Percentiles rank a stretch among this genome's conserved stretches.
phyloP scores from a whole-genome alignment of 1,140 invertebrate genomes.

The Subanguina moxae region DNA sequence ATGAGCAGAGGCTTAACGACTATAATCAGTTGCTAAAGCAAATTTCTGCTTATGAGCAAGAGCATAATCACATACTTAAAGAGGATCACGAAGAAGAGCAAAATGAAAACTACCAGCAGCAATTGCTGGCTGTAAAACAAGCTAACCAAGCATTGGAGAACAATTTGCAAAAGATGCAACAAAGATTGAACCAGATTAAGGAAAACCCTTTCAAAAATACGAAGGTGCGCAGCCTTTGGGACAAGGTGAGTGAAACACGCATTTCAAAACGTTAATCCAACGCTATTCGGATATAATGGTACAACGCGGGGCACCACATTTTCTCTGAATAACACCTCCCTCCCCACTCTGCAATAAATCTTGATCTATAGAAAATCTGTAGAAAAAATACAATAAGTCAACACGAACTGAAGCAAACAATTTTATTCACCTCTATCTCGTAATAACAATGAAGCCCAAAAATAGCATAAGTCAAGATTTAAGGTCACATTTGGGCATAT shows the following conservation, averaged over 20 bases:
- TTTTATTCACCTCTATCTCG: too few species aligned
- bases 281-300: too few species aligned
- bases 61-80: slow-evolving; percentile 15
- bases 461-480: too few species aligned
- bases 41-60: slow-evolving; percentile 8
- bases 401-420: too few species aligned
- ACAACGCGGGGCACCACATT: too few species aligned
- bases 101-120: slow-evolving; percentile 17
- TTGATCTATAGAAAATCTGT: too few species aligned
- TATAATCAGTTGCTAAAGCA: slow-evolving; percentile 17
- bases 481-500: too few species aligned
- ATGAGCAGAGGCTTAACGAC: slow-evolving; percentile 25
- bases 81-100: slow-evolving; percentile 13
- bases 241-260: slow-evolving; percentile 24
- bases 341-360: too few species aligned
- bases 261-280: too few species aligned
- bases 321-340: too few species aligned
- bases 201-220: slow-evolving; percentile 24
- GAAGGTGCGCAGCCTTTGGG: slow-evolving; percentile 28
- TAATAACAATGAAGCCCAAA: background rate
- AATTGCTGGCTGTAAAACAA: slow-evolving; percentile 17
- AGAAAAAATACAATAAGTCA: too few species aligned
- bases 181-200: slow-evolving; percentile 7
- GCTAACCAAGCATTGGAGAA: slow-evolving; percentile 21
- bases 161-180: slow-evolving; percentile 9